Percentiles rank a stretch among this genome's conserved stretches.
phyloP scores from a whole-genome alignment of 2,113 vertebrate genomes.

The Raja brachyura region DNA sequence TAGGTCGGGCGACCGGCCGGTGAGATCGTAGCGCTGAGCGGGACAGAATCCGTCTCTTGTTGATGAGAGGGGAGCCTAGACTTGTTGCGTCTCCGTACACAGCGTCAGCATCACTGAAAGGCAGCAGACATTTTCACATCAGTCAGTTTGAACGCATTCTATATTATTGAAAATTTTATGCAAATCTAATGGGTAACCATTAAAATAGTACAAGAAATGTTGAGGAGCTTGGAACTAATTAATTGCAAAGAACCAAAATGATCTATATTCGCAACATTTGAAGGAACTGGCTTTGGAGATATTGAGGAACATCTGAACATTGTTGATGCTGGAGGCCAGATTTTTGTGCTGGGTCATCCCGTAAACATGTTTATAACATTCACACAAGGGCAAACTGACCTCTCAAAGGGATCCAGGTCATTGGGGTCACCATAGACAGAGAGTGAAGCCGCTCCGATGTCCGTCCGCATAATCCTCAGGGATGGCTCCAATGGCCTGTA shows the following conservation, averaged over 20 bases:
- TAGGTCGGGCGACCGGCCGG: conserved; percentile 83
- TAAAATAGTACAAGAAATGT: no score
- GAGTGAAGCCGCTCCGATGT: conserved; percentile 84
- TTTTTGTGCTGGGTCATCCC: no score
- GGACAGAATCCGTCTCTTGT: conserved; percentile 78
- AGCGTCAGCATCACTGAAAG: background rate
- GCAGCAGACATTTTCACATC: background rate
- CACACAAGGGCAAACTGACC: conserved; percentile 46
- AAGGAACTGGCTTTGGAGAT: no score
- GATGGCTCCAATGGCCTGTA: conserved; percentile 68
- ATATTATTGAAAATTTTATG: background rate
- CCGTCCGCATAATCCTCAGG: conserved; percentile 75
- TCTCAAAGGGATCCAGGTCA: conserved; percentile 76
- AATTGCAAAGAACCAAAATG: no score
- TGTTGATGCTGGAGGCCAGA: no score
- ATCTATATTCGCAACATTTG: no score
- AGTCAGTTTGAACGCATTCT: background rate
- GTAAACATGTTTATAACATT: background rate
- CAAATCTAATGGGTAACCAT: background rate
- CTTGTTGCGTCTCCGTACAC: conserved; percentile 50
- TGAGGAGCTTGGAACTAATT: no score
- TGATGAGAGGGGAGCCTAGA: conserved; percentile 63
- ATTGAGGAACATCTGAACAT: no score
- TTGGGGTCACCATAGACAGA: conserved; percentile 87
- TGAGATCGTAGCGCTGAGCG: conserved; percentile 86